A percentile compares a stretch with the other conserved stretches of the same genome.
These are phyloP conservation scores for Xiphorhynchus elegans DNA, from an alignment of 2,113 vertebrate genomes.

Conservation along the genomic window DNA sequence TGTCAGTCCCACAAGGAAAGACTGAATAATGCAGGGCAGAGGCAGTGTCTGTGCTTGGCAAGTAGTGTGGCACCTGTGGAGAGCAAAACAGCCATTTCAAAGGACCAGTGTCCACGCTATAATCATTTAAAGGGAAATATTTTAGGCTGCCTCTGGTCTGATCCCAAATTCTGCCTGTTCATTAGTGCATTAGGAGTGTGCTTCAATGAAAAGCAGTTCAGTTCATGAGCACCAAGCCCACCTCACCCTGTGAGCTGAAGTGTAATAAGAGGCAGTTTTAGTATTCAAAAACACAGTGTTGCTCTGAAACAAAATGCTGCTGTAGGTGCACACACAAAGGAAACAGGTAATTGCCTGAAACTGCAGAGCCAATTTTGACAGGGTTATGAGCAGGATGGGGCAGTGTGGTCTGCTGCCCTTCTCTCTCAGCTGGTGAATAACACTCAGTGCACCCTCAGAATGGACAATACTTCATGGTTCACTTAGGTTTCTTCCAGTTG, in stretches of 20 bases:
- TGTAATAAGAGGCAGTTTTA: background rate
- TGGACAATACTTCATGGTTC: background rate
- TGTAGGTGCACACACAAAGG: background rate
- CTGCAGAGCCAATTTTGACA: background rate
- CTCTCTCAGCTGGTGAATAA: background rate
- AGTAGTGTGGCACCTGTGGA: background rate
- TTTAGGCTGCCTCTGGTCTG: background rate
- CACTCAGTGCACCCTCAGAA: background rate
- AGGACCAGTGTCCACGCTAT: background rate
- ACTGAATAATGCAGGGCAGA: background rate
- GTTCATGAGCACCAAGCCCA: background rate
- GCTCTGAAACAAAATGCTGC: background rate
- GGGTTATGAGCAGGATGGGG: background rate
- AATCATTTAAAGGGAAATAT: background rate
- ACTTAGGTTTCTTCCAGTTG: rapidly evolving
- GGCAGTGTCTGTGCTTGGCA: background rate
- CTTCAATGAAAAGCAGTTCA: background rate
- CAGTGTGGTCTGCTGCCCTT: background rate
- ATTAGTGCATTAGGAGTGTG: background rate
- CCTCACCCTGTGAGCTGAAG: background rate
- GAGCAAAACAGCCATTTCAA: background rate
- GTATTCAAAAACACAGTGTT: background rate
- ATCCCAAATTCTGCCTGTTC: background rate
- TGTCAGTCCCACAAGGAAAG: background rate
- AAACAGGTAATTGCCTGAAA: background rate